Percentiles rank a stretch among this genome's conserved stretches.
Evolutionary conservation across 1,140 invertebrate species (phyloP).

Genomic region (Diorhabda sublineata): DNA sequence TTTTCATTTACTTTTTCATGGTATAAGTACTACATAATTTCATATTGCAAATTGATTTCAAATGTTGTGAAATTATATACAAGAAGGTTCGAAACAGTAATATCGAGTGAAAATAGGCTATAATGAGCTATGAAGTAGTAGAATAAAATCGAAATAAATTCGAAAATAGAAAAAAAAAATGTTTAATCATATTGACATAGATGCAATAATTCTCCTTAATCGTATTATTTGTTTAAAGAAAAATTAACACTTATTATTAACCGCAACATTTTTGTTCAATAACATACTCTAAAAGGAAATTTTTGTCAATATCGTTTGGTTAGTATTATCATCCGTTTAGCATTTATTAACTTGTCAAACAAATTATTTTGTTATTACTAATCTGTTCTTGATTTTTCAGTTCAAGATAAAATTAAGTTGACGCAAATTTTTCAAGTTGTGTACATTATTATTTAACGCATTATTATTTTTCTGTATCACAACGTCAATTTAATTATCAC

Average conservation of each 20-base stretch:
- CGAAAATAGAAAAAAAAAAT: not conserved
- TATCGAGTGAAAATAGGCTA: too few species aligned
- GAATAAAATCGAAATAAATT: too few species aligned
- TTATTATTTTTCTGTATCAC: conserved; percentile 11
- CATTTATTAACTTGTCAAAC: not conserved
- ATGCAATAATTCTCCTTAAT: conserved; percentile 11
- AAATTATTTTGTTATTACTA: not conserved
- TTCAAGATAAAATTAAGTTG: conserved; percentile 4
- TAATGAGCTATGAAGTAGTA: too few species aligned
- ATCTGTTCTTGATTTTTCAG: conserved; percentile 6
- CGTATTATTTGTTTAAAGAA: not conserved
- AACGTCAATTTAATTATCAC: conserved; percentile 20
- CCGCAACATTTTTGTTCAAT: not conserved
- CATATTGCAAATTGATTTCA: too few species aligned
- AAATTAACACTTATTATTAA: not conserved
- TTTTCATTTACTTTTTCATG: too few species aligned
- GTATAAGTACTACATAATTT: too few species aligned
- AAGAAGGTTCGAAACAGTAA: too few species aligned
- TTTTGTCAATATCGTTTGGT: not conserved
- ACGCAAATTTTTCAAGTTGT: conserved; percentile 14
- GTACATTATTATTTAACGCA: conserved; percentile 9
- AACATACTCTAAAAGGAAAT: not conserved
- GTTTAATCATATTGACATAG: conserved; percentile 11
- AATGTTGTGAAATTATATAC: too few species aligned
- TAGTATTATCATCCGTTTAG: conserved; percentile 1